A percentile compares a stretch with the other conserved stretches of the same genome.
These are phyloP conservation scores for Drosophila seguyi DNA, from an alignment of 1,140 invertebrate genomes.

Conservation along the genomic window DNA sequence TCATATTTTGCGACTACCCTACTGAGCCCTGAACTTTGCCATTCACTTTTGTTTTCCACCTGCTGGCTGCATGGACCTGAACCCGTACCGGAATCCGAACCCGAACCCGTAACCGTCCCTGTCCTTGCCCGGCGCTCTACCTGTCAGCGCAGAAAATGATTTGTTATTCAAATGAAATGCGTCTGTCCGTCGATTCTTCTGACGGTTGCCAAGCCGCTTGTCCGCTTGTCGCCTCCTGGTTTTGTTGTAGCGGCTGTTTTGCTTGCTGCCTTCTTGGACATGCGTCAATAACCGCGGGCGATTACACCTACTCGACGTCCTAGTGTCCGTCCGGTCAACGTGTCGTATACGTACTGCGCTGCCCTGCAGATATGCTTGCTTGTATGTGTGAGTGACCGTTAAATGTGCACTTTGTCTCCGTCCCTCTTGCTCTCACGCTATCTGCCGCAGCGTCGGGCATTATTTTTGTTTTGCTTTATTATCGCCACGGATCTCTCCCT, in stretches of 20 bases:
- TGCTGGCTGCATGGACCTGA: slow-evolving; percentile 15
- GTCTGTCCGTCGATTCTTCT: slow-evolving; percentile 25
- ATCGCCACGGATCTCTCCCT: slow-evolving; percentile 21
- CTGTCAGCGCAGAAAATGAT: slow-evolving; percentile 65
- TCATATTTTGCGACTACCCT: slow-evolving; percentile 20
- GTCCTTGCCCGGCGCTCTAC: slow-evolving; percentile 55
- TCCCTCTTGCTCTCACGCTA: slow-evolving; percentile 10
- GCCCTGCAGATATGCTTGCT: slow-evolving; percentile 16
- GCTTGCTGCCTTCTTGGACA: slow-evolving; percentile 49
- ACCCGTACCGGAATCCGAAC: slow-evolving; percentile 18
- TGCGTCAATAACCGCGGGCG: slow-evolving; percentile 73
- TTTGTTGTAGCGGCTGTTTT: slow-evolving; percentile 37
- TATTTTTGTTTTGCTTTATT: slow-evolving; percentile 50
- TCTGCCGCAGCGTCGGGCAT: slow-evolving; percentile 9
- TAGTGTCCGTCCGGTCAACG: slow-evolving; percentile 69
- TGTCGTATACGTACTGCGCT: slow-evolving; percentile 66
- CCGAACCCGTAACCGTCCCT: slow-evolving; percentile 32
- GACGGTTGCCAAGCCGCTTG: slow-evolving; percentile 43
- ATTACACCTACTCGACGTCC: slow-evolving; percentile 72
- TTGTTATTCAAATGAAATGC: slow-evolving; percentile 79
- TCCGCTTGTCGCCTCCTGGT: slow-evolving; percentile 36
- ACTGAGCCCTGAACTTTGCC: slow-evolving; percentile 2
- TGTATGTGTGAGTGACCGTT: slow-evolving; percentile 50
- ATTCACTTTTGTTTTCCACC: slow-evolving; percentile 39
- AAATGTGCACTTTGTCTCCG: slow-evolving; percentile 24